A percentile compares a stretch with the other conserved stretches of the same genome.
Evolutionary conservation across 2,888 invertebrate species (phyloP).

Genomic region (Sceliomorpha sp.): DNA sequence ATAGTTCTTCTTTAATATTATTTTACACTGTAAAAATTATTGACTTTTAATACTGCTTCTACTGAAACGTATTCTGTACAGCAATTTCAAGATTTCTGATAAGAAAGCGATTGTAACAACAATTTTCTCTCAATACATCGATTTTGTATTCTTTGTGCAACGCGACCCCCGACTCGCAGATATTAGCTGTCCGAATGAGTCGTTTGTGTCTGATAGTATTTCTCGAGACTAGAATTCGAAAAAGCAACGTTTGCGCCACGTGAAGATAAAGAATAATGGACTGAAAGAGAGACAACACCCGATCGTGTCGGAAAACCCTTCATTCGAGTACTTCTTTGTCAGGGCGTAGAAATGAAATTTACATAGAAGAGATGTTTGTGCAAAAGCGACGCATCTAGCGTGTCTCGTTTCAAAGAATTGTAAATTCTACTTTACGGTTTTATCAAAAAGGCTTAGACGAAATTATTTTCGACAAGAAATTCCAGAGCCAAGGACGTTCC

Average conservation of each 20-base stretch:
- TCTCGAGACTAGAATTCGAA: conserved; percentile 53
- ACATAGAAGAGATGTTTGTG: conserved; percentile 50
- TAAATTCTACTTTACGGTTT: conserved; percentile 24
- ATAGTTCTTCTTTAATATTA: no score
- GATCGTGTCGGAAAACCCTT: conserved; percentile 52
- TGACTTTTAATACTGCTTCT: no score
- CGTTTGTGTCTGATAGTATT: conserved; percentile 50
- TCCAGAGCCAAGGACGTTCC: no score
- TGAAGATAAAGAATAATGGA: conserved; percentile 55
- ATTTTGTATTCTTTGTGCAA: conserved; percentile 42
- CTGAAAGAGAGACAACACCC: conserved; percentile 45
- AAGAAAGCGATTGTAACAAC: conserved; percentile 21
- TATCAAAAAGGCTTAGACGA: no score
- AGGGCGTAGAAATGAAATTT: conserved; percentile 51
- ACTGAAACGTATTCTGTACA: no score
- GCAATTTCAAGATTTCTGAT: no score
- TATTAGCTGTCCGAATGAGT: conserved; percentile 48
- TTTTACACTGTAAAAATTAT: no score
- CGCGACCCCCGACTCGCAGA: conserved; percentile 30
- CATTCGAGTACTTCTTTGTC: conserved; percentile 55
- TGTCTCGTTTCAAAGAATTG: conserved; percentile 45
- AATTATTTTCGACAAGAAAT: no score
- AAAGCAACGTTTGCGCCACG: conserved; percentile 52
- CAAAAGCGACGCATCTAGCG: conserved; percentile 39
- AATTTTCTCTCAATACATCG: conserved; percentile 36